phyloP scores from a whole-genome alignment of 2,888 invertebrate genomes.

The Xanthorhoe designata region DNA sequence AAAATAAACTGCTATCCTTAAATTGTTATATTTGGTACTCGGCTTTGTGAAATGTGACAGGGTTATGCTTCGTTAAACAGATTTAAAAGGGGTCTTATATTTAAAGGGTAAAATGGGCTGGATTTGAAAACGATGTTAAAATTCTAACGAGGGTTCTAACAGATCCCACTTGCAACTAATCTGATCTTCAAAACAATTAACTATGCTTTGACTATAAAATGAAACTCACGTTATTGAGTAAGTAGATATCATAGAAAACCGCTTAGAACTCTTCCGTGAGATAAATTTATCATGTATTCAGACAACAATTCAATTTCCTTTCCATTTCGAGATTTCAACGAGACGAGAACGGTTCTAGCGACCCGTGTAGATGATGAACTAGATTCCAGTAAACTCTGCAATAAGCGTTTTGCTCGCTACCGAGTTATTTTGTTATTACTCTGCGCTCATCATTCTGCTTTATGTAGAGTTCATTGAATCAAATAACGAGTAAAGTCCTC shows the following conservation, averaged over 20 bases:
- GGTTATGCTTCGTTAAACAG: slow-evolving; percentile 24
- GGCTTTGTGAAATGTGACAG: slow-evolving; percentile 26
- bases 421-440: slow-evolving; percentile 16
- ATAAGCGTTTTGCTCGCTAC: slow-evolving; percentile 44
- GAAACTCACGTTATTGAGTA: background rate
- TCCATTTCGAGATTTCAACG: slow-evolving; percentile 56
- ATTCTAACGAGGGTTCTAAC: slow-evolving; percentile 9
- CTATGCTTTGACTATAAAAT: background rate
- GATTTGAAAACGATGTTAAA: slow-evolving; percentile 23
- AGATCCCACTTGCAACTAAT: background rate
- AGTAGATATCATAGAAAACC: background rate
- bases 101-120: slow-evolving; percentile 25
- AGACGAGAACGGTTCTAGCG: slow-evolving; percentile 60
- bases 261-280: background rate
- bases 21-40: slow-evolving; percentile 14
- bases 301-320: slow-evolving; percentile 17
- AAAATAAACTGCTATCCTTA: slow-evolving; percentile 18
- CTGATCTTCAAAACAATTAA: background rate
- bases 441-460: slow-evolving; percentile 3
- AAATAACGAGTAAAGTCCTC: background rate
- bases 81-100: slow-evolving; percentile 24
- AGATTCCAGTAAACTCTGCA: slow-evolving; percentile 67
- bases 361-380: slow-evolving; percentile 73
- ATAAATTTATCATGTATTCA: slow-evolving; percentile 5
- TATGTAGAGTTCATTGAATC: slow-evolving; percentile 5